Base-by-base conservation (phyloP, 1,140 invertebrate species). In the Formica exsecta region DNA sequence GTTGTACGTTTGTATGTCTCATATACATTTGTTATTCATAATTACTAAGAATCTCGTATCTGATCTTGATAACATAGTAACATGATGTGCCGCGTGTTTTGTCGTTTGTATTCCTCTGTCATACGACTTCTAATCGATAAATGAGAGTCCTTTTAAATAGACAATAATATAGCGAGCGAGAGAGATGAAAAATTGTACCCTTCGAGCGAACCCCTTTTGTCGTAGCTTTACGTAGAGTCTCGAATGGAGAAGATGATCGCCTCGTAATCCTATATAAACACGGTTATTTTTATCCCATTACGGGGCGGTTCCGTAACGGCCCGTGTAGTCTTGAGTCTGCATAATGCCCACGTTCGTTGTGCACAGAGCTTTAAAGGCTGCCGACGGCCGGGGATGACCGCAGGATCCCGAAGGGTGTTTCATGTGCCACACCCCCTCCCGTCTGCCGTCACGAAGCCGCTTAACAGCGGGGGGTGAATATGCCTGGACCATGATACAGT, bases 271-370 rank as follows among this genome's bases (percentile, higher is more conserved):
- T 92, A 88, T 92, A 92, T 87, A 92, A 91, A 92, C 88, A 92
- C 83, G 88, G 91, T 90, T 92, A 92, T 92, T 92, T 92, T 91
- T 90, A 90, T 92, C 90, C 90, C 85, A 92, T 92, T 92, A 92
- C 64, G 16, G 79, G 91, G 89, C 90, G 86, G 88, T 85, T 88
- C 89, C 61, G 80, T 87, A 89, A 91, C 91, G 71, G 85, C 61
- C 75, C 59, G 74, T 70, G 59, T 73, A 85, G 57, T 54, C 68
- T 77, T 51, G 61, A 68, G 75, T 36, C 90, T 73, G 87, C 84
- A 91, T 91, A 91, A 90, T 88, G 51, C 70, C 70, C 66, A 86
- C 65, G 62, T 86, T 90, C 86, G 64, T 59, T 36, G 83, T 83
- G 76, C 62, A 71, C 59, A 68, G 19, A 87, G 88, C 87, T 90